Base-by-base conservation (phyloP, 2,113 vertebrate species). In the Nannospalax galili region DNA sequence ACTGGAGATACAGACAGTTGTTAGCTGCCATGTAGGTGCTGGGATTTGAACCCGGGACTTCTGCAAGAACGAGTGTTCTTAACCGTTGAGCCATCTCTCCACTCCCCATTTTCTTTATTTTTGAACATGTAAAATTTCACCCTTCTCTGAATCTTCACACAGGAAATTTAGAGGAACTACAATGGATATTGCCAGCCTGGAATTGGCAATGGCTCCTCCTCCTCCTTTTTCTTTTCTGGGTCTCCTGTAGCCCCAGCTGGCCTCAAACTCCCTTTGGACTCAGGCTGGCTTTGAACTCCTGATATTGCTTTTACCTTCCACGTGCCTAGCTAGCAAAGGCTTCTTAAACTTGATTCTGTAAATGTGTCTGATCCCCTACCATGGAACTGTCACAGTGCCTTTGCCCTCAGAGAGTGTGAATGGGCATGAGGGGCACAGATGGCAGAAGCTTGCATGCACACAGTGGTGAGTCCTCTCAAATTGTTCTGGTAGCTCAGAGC, bases 401-500 rank as follows among this genome's bases (percentile, higher is more conserved):
- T 72, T 95, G 17, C 30, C 60, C 65, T 72, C 69, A 78, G 56
- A 82, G 70, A 73, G 42, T 4, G 22, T 42, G 40, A 2, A 1
- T 20, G 26, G 20, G 30, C 37, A 4, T 2, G 22, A 16, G 35
- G 0, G 26, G 0, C 24, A 37, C 1, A 0, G 14, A 8, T 30
- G 28, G 2, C 12, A 28, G 48, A 22, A 56, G 26, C n/a, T 70
- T 37, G 58, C 17, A 14, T 35, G n/a, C 35, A 48, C 28, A n/a
- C 67, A 16, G 42, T 48, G 42, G 73, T 37, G 56, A 88, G 56
- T 42, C n/a, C 32, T 80, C n/a, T 52, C 32, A 84, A 94, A 64
- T 56, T 60, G 15, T 15, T 58, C 58, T 70, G 74, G 88, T 5
- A 58, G 45, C 37, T 45, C 93, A 48, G 42, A 64, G 69, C 78